Conservation (phyloP, 2,888 invertebrate genomes). For the Cistogaster globosa region DNA sequence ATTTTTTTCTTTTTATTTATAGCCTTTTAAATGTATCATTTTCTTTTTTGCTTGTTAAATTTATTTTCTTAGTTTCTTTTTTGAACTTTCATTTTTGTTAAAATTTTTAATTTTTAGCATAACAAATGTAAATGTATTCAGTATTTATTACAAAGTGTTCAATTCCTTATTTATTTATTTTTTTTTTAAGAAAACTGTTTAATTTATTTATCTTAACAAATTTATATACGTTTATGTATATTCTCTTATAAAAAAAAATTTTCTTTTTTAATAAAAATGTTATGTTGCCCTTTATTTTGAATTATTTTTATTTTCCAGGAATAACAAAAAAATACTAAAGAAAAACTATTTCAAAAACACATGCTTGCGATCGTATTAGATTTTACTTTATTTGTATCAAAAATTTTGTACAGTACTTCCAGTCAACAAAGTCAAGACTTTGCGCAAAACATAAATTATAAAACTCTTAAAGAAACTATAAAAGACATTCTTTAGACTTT, state of each 20-base stretch:
- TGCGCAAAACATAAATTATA: no score
- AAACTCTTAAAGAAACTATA: no score
- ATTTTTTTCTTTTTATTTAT: slow-evolving; percentile 27
- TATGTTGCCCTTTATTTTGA: slow-evolving; percentile 25
- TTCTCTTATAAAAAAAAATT: slow-evolving; percentile 29
- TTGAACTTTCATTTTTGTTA: slow-evolving; percentile 30
- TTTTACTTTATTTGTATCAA: no score
- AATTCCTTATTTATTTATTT: slow-evolving; percentile 40
- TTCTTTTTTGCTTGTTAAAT: slow-evolving; percentile 46
- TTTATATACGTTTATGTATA: neutral
- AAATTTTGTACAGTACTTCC: no score
- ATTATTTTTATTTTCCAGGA: neutral
- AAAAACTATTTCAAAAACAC: no score
- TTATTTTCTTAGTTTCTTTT: slow-evolving; percentile 14
- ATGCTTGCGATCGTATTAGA: no score
- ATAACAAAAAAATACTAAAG: neutral
- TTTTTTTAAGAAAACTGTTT: slow-evolving; percentile 51
- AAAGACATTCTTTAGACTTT: no score
- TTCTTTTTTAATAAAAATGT: slow-evolving; percentile 44
- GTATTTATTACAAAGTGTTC: slow-evolving; percentile 36
- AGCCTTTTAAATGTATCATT: slow-evolving; percentile 30
- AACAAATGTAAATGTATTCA: neutral
- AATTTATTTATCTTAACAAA: slow-evolving; percentile 53
- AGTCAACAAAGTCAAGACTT: no score
- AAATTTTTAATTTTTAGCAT: slow-evolving; percentile 48